Base-by-base conservation (phyloP, 2,888 invertebrate species). In the Ophion slaviceki region DNA sequence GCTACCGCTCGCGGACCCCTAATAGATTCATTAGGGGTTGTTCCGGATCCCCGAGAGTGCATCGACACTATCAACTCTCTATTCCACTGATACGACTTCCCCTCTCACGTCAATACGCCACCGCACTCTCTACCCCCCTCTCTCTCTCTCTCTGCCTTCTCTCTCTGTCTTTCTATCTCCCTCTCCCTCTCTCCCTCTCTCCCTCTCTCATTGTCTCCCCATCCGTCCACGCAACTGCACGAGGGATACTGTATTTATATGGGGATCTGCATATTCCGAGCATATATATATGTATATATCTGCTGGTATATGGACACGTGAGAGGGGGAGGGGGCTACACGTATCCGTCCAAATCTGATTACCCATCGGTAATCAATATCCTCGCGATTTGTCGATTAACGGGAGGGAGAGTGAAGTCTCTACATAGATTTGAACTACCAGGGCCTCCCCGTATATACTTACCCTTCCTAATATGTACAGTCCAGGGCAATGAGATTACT, bases 21-120 rank as follows among this genome's bases (percentile, higher is more conserved):
- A 92, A 92, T 92, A 91, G 91, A 92, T 92, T 92, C 91, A 92
- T 92, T 92, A 92, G 90, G 89, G 89, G 89, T 89, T 90, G 86
- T 88, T 80, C 86, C 71, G 87, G 87, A 87, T 86, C 87, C 88
- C 87, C 84, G 86, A 82, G 87, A 87, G 89, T 87, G 90, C 90
- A 90, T 89, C 87, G 68, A 76, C 79, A 62, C 85, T 87, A 88
- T 90, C 83, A 86, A 87, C 87, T 84, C 85, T 82, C 86, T 77
- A 80, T 80, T 78, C 76, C 84, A 77, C 83, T 64, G 76, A 59
- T 80, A 68, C 70, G 70, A 67, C 28, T 71, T 80, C 78, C 86
- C 87, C 86, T 80, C 72, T 84, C 80, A 72, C 81, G 67, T 87
- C 81, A 70, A 81, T 88, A 59, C 86, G 59, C 75, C 76, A 75